Base-by-base conservation (phyloP, 2,888 invertebrate genomes). In the Phrixothrix hirtus region DNA sequence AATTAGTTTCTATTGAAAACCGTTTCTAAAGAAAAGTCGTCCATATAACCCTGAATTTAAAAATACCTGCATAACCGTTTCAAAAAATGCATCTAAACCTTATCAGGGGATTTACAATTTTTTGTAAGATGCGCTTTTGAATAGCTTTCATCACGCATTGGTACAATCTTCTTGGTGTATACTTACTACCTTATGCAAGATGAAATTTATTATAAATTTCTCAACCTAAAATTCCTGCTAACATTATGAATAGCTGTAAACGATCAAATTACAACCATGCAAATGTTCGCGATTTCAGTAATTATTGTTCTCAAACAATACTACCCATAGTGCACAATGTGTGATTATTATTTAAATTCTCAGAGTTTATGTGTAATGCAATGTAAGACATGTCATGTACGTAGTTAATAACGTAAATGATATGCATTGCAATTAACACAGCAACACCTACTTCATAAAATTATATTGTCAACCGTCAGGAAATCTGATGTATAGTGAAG, bases 391-490 rank as follows among this genome's bases (percentile, higher is more conserved):
- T 34, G 48, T 30, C 45, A 39, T 15, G 21, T 39, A n/a, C 12
- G 38, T 15, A 39, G 35, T 48, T 41, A 42, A 41, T 29, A 41
- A 30, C 35, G 41, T 12, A 36, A 48, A 42, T 48, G 47, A 39
- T 39, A 39, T 17, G 21, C 11, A 27, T 21, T 30, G 42, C 48
- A 48, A 48, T 48, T 48, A 48, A 48, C 38, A 34, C 34, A 13
- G 41, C 35, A 48, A 42, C 48, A 48, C 48, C 48, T 48, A 54
- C 43, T 54, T 48, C 42, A 37, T 42, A 35, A 44, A 42, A 38
- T 31, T 42, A 21, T 26, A 17, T 37, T 41, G 34, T 53, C 30
- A 46, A 45, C 37, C 15, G 41, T 30, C 34, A 39, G 13, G 17
- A 14, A 45, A n/a, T n/a, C n/a, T n/a, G n/a, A n/a, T n/a, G n/a